phyloP scores from a whole-genome alignment of 64 coral and sea anemone species.

The Montipora foliosa region DNA sequence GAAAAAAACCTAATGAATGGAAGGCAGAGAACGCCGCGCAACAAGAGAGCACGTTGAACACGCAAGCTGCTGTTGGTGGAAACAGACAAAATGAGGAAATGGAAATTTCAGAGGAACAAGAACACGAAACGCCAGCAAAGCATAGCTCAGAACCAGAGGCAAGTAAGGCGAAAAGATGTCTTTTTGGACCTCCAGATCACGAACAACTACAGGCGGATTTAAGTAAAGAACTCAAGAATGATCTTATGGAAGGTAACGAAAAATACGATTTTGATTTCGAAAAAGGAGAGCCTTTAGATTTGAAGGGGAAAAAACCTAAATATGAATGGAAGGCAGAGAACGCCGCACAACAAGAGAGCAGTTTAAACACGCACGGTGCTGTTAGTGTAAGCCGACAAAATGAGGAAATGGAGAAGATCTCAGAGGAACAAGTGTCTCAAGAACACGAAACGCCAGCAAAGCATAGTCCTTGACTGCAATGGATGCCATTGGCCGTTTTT shows the following conservation, averaged over 20 bases:
- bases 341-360: background rate
- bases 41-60: background rate
- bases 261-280: conserved; percentile 20
- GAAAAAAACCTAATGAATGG: background rate
- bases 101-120: background rate
- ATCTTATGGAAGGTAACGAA: conserved; percentile 4
- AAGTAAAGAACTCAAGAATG: background rate
- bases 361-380: no score
- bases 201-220: background rate
- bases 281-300: background rate
- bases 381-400: background rate
- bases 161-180: conserved; percentile 27
- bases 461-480: background rate
- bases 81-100: background rate
- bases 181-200: conserved; percentile 16
- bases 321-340: background rate
- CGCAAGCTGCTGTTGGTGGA: background rate
- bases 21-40: background rate
- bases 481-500: background rate
- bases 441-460: background rate
- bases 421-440: background rate
- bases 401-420: background rate
- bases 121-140: background rate
- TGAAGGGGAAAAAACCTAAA: background rate
- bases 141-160: background rate